Percentiles rank a stretch among this genome's conserved stretches.
Evolutionary conservation across 2,113 vertebrate species (phyloP).

Genomic region (Pelusios castaneus): DNA sequence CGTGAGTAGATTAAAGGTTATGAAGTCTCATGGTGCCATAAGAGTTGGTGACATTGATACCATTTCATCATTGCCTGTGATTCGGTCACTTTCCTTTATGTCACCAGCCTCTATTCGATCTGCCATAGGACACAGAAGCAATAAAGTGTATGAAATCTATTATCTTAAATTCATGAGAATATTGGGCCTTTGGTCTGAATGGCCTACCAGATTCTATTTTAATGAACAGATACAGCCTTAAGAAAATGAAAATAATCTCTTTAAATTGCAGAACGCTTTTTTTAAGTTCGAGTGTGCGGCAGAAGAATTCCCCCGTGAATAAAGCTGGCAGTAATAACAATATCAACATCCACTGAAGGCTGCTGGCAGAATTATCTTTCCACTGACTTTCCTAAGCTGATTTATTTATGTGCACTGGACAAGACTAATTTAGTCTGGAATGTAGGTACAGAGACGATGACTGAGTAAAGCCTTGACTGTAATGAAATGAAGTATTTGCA

Average conservation of each 20-base stretch:
- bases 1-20: background rate
- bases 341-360: background rate
- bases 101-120: background rate
- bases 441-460: conserved; percentile 36
- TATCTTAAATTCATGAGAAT: conserved; percentile 9
- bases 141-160: background rate
- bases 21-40: background rate
- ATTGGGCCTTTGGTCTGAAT: background rate
- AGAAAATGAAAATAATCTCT: conserved; percentile 36
- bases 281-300: background rate
- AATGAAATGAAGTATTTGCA: conserved; percentile 43
- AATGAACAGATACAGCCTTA: conserved; percentile 17
- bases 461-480: background rate
- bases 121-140: background rate
- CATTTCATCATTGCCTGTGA: background rate
- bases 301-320: background rate
- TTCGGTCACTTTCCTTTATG: background rate
- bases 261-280: conserved; percentile 5
- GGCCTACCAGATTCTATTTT: conserved; percentile 7
- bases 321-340: background rate
- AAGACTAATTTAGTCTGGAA: conserved; percentile 37
- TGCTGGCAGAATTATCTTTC: conserved; percentile 54
- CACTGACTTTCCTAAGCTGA: conserved; percentile 58
- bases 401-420: conserved; percentile 59
- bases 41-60: background rate